A percentile compares a stretch with the other conserved stretches of the same genome.
Conservation (phyloP, 2,888 invertebrate genomes). For the Nudaria mundana region DNA sequence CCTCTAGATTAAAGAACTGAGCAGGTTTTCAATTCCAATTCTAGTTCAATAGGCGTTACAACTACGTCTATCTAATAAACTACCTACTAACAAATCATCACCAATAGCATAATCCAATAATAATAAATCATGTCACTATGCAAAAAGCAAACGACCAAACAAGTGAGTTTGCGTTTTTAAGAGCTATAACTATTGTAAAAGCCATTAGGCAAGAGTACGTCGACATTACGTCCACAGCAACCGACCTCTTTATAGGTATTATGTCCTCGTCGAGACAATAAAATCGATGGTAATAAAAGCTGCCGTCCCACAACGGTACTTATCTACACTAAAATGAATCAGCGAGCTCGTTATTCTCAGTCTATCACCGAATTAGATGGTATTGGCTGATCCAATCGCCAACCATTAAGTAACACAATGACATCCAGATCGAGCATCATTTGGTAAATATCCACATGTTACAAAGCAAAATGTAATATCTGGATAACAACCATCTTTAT, state of each 20-base stretch:
- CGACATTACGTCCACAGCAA: slow-evolving; percentile 19
- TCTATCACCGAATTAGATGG: slow-evolving; percentile 49
- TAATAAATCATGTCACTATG: no score
- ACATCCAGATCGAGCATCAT: slow-evolving; percentile 9
- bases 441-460: slow-evolving; percentile 18
- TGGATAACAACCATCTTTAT: slow-evolving; percentile 35
- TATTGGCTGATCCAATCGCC: slow-evolving; percentile 28
- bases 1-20: no score
- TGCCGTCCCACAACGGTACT: slow-evolving; percentile 43
- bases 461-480: slow-evolving; percentile 40
- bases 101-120: no score
- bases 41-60: no score
- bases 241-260: slow-evolving; percentile 45
- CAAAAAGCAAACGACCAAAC: no score
- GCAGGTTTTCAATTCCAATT: no score
- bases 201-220: slow-evolving; percentile 36
- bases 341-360: no score
- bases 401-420: slow-evolving; percentile 35
- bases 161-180: slow-evolving; percentile 28
- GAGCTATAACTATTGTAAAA: slow-evolving; percentile 44
- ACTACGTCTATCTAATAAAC: no score
- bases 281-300: slow-evolving; percentile 54
- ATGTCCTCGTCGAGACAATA: slow-evolving; percentile 54
- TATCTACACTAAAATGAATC: slow-evolving; percentile 64
- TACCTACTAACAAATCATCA: no score